Conservation (phyloP, 92 coral and sea anemone species). For the Pocillopora grandis region DNA sequence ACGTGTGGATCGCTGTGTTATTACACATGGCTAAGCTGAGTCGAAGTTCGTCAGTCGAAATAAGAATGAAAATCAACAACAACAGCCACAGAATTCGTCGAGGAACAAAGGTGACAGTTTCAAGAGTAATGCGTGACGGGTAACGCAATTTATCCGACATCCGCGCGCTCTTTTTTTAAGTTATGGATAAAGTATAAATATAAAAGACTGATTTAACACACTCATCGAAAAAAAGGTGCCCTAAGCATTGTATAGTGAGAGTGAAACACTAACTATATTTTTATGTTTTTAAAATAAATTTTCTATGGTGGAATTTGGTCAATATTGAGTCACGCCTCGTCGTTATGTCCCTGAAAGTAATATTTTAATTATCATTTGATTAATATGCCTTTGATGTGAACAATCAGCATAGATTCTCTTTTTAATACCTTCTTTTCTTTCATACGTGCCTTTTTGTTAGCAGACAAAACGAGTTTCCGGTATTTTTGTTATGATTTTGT, state of each 20-base stretch:
- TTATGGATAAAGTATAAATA: not conserved
- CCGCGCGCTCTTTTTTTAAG: too few relatives aligned
- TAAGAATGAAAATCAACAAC: too few relatives aligned
- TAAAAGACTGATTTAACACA: not conserved
- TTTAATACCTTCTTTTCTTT: not conserved
- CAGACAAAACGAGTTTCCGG: constrained; percentile 15
- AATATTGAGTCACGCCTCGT: not conserved
- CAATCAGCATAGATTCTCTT: not conserved
- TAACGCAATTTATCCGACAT: not conserved
- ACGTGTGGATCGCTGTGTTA: too few relatives aligned
- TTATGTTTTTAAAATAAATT: not conserved
- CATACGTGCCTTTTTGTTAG: not conserved
- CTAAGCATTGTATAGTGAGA: not conserved
- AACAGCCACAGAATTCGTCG: not conserved
- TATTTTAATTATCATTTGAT: too few relatives aligned
- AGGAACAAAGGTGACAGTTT: not conserved
- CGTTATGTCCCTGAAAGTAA: not conserved
- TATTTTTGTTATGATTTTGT: constrained; percentile 7
- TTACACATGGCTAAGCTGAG: too few relatives aligned
- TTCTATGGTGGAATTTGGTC: not conserved
- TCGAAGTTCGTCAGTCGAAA: too few relatives aligned
- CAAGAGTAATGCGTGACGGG: not conserved
- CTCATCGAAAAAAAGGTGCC: too few relatives aligned
- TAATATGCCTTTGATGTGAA: too few relatives aligned
- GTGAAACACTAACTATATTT: not conserved